A percentile compares a stretch with the other conserved stretches of the same genome.
These are phyloP conservation scores for Columbina picui DNA, from an alignment of 2,113 vertebrate genomes.

Conservation along the genomic window DNA sequence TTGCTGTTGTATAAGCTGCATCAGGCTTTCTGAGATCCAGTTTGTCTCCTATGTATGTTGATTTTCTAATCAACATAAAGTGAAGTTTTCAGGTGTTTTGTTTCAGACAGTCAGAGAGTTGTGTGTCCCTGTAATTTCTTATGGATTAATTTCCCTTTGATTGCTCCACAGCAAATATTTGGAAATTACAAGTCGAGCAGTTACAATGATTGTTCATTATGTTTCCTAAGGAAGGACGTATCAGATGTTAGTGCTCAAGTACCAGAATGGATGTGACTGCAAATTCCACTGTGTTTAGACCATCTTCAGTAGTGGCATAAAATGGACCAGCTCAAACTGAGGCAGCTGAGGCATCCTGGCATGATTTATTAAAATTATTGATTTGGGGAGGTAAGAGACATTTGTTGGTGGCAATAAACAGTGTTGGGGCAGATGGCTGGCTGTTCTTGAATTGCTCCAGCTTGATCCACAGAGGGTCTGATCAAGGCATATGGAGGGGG, in stretches of 20 bases:
- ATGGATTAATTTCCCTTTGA: background rate
- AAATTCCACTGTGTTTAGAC: background rate
- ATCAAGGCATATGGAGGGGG: background rate
- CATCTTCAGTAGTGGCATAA: background rate
- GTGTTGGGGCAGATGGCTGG: background rate
- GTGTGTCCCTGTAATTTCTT: background rate
- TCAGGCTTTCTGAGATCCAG: background rate
- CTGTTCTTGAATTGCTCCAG: background rate
- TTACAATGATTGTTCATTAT: background rate
- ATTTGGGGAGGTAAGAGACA: background rate
- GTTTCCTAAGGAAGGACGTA: background rate
- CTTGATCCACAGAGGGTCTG: background rate
- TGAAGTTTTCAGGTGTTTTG: constrained; percentile 3
- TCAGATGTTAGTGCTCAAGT: background rate
- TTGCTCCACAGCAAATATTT: background rate
- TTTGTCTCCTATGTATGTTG: background rate
- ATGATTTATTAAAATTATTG: background rate
- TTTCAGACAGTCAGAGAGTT: background rate
- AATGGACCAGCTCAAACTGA: background rate
- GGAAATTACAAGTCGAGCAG: background rate
- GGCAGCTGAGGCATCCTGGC: background rate
- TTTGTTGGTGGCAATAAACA: background rate
- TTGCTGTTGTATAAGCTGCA: background rate
- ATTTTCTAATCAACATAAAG: background rate
- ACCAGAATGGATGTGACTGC: background rate